Percentiles rank a stretch among this genome's conserved stretches.
Conservation (phyloP, 2,797 vertebrate species). For the Aulostomus chinensis region DNA sequence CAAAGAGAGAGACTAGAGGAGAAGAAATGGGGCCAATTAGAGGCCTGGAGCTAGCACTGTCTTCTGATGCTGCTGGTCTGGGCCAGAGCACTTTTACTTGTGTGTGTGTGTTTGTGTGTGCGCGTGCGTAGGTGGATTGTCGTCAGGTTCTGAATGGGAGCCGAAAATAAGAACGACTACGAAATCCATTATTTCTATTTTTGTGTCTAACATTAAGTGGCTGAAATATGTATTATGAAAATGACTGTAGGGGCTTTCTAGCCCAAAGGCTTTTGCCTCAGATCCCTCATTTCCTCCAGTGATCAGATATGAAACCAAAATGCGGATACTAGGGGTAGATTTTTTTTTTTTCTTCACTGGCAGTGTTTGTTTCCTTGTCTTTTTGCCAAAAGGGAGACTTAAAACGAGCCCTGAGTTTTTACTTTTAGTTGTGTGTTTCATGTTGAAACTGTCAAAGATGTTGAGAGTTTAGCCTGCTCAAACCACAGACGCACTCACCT, state of each 20-base stretch:
- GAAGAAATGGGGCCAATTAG: slow-evolving; percentile 73
- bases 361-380: slow-evolving; percentile 5
- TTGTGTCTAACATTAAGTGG: slow-evolving; percentile 55
- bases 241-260: slow-evolving; percentile 50
- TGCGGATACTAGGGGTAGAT: slow-evolving; percentile 7
- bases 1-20: slow-evolving; percentile 63
- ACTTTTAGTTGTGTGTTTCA: slow-evolving; percentile 14
- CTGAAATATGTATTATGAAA: slow-evolving; percentile 67
- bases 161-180: slow-evolving; percentile 43
- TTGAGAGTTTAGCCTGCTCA: background rate
- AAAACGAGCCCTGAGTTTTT: background rate
- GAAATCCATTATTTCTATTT: slow-evolving; percentile 71
- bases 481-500: slow-evolving; percentile 3
- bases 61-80: slow-evolving; percentile 56
- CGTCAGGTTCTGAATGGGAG: slow-evolving; percentile 44
- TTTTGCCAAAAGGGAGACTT: slow-evolving; percentile 2
- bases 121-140: slow-evolving; percentile 12
- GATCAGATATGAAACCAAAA: slow-evolving; percentile 40
- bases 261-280: slow-evolving; percentile 40
- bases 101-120: slow-evolving; percentile 15
- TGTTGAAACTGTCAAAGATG: slow-evolving; percentile 6
- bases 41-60: slow-evolving; percentile 60
- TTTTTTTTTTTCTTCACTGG: slow-evolving; percentile 14
- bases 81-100: slow-evolving; percentile 15
- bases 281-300: slow-evolving; percentile 28